Evolutionary conservation across 2,113 vertebrate species (phyloP).

Genomic region (Hirundichthys speculiger): DNA sequence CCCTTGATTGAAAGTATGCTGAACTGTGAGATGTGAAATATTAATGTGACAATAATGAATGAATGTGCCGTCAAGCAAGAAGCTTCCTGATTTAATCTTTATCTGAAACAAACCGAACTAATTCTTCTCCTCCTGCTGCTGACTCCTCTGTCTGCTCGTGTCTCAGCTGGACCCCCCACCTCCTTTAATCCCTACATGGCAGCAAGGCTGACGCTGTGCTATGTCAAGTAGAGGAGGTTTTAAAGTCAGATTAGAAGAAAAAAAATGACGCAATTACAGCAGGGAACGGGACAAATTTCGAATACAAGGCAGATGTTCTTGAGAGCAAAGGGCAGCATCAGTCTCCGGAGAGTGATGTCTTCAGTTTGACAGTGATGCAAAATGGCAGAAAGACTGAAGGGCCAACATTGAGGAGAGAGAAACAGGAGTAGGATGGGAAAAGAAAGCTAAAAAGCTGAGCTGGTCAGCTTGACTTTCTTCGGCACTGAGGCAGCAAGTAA

Average conservation of each 20-base stretch:
- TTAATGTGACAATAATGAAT: slow-evolving; percentile 28
- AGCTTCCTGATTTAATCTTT: slow-evolving; percentile 34
- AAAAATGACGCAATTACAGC: slow-evolving; percentile 12
- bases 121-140: background rate
- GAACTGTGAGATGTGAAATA: slow-evolving; percentile 4
- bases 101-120: slow-evolving; percentile 16
- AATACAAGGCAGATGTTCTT: slow-evolving; percentile 3
- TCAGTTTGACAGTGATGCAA: slow-evolving; percentile 26
- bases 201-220: slow-evolving; percentile 32
- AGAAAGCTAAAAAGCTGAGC: too few species aligned
- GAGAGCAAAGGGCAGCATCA: slow-evolving; percentile 15
- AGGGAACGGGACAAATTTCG: slow-evolving; percentile 17
- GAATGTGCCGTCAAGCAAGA: slow-evolving; percentile 19
- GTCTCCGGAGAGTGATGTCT: background rate
- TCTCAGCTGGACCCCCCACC: background rate
- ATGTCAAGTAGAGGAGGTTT: slow-evolving; percentile 34
- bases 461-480: too few species aligned
- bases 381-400: slow-evolving; percentile 12
- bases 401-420: too few species aligned
- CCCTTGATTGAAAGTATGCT: background rate
- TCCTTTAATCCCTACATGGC: slow-evolving; percentile 37
- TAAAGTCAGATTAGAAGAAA: slow-evolving; percentile 51
- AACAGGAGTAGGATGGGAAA: too few species aligned
- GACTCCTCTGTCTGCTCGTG: slow-evolving; percentile 12
- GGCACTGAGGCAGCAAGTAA: too few species aligned